These are phyloP conservation scores for Miltochrista miniata DNA, from an alignment of 2,888 invertebrate genomes.

Conservation along the genomic window DNA sequence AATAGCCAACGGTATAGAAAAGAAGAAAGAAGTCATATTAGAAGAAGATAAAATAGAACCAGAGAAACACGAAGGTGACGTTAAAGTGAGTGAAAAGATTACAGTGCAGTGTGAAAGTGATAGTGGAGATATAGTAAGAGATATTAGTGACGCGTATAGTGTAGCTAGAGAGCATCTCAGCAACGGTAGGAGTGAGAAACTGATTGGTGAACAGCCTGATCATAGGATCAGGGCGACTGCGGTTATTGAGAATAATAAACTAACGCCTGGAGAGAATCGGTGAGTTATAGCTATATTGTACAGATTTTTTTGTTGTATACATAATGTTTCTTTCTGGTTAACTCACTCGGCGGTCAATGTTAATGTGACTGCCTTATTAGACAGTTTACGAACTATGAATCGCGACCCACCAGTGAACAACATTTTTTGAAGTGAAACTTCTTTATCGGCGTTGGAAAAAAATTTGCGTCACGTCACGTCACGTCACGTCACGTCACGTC, in stretches of 20 bases:
- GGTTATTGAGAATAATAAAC: conserved; percentile 84
- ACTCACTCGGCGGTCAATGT: too few relatives aligned
- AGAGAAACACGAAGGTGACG: conserved; percentile 72
- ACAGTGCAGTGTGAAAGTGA: conserved; percentile 55
- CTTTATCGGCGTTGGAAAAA: too few relatives aligned
- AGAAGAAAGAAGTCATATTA: conserved; percentile 46
- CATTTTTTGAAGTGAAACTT: too few relatives aligned
- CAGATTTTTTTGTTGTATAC: neutral
- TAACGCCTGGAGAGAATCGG: conserved; percentile 84
- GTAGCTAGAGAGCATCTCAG: conserved; percentile 71
- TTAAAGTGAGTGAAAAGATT: conserved; percentile 72
- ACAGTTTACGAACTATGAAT: too few relatives aligned
- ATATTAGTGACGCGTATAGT: conserved; percentile 75
- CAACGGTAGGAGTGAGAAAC: conserved; percentile 90
- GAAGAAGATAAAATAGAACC: conserved; percentile 62
- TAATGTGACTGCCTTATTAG: too few relatives aligned
- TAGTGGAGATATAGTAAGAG: conserved; percentile 62
- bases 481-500: too few relatives aligned
- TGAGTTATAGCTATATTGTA: conserved; percentile 53
- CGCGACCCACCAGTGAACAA: too few relatives aligned
- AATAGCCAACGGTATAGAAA: conserved; percentile 71
- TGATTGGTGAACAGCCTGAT: conserved; percentile 86
- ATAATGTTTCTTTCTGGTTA: too few relatives aligned
- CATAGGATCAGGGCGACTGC: conserved; percentile 85
- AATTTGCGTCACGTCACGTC: too few relatives aligned